Base-by-base conservation (phyloP, 2,888 invertebrate genomes). In the Macrophya annulata region DNA sequence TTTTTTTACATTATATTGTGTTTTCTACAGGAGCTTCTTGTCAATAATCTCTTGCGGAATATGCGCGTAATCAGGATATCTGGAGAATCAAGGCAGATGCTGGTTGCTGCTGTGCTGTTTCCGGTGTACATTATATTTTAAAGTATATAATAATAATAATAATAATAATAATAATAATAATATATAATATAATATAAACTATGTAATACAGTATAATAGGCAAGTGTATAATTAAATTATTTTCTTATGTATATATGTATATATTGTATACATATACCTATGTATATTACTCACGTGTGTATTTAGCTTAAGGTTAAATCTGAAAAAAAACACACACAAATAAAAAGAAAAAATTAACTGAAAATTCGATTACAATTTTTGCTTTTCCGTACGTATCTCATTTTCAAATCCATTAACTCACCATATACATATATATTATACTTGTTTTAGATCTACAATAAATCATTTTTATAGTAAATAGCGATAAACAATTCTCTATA, bases 31-130 rank as follows among this genome's bases (percentile, higher is more conserved):
- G 77, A 77, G 77, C 21, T 77, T 77, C 21, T 55, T 77, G 77
- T 77, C 77, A 9, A 77, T 77, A 51, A 77, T 77, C 48, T 77
- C 77, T 43, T 77, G 77, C 51, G 77, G 77, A 37, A 77, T 43
- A 77, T 77, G 77, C 77, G 25, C 40, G 48, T 77, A 31, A 43
- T 51, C 55, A 43, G 55, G 37, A 55, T n/a, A 51, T 17, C 43
- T 48, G 48, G 48, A 17, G 51, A 55, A 77, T 31, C 2, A 37
- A 55, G 48, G 51, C 25, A 55, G 77, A 55, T 55, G 51, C 77
- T 31, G 77, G 48, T 55, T 77, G 72, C 55, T 77, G 31, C 77
- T 62, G 77, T 25, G 31, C 51, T 77, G 55, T 77, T 77, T 77
- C 40, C 43, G 51, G 77, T n/a, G 1, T 55, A 55, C 25, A 25